These are phyloP conservation scores for Stegana nigrithorax DNA, from an alignment of 2,888 invertebrate genomes.

Conservation along the genomic window DNA sequence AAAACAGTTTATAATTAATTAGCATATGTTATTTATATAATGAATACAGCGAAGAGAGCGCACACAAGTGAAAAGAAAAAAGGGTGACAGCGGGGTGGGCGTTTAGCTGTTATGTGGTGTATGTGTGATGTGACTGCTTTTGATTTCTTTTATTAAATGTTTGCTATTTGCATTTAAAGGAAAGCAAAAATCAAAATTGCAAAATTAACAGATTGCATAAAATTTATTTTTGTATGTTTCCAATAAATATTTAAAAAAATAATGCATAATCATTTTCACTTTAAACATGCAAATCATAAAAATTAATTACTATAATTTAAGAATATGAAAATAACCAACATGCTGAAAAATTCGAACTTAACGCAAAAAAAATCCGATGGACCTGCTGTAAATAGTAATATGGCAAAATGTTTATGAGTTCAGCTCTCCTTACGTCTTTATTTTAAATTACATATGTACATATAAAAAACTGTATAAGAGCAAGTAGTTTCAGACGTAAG, in stretches of 20 bases:
- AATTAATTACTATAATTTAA: slow-evolving; percentile 7
- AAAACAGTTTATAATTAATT: not conserved
- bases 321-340: not conserved
- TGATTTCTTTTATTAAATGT: no score
- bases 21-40: not conserved
- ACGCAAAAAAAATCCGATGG: not conserved
- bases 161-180: no score
- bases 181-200: no score
- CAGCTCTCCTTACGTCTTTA: slow-evolving; percentile 20
- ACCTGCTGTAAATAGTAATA: slow-evolving; percentile 39
- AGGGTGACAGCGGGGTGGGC: no score
- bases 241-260: not conserved
- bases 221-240: not conserved
- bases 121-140: no score
- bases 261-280: not conserved
- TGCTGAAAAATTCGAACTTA: not conserved
- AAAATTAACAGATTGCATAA: not conserved
- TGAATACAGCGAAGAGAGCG: no score
- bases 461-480: slow-evolving; percentile 30
- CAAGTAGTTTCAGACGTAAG: slow-evolving; percentile 14
- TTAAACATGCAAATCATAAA: not conserved
- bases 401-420: slow-evolving; percentile 56
- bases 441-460: not conserved
- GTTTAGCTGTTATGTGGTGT: no score
- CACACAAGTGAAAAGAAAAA: no score